Conservation (phyloP, 2,113 vertebrate genomes). For the Chaetops frenatus region DNA sequence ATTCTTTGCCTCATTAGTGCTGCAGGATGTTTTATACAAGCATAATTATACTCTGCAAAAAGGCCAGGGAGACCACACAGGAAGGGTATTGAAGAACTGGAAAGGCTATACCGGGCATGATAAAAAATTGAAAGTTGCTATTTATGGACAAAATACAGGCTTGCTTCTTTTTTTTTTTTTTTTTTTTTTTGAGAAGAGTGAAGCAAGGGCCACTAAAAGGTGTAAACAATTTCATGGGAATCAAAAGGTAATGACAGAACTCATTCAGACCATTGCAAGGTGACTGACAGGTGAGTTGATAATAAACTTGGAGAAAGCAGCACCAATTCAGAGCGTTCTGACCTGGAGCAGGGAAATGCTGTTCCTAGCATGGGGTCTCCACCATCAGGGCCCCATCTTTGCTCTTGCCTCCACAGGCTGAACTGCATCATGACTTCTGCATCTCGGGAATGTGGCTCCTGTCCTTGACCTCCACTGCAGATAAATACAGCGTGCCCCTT, state of each 20-base stretch:
- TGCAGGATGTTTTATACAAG: constrained; percentile 19
- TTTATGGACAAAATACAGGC: neutral
- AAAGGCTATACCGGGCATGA: neutral
- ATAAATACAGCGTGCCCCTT: neutral
- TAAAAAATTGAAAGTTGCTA: neutral
- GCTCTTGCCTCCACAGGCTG: neutral
- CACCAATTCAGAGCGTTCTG: neutral
- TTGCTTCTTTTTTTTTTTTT: neutral
- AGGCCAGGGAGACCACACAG: constrained; percentile 46
- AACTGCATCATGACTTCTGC: neutral
- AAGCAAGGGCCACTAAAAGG: neutral
- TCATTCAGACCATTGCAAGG: neutral
- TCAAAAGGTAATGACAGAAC: neutral
- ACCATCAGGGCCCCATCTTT: neutral
- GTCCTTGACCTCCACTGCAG: neutral
- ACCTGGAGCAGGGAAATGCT: neutral
- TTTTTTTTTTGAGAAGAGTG: neutral
- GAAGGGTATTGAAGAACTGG: constrained; percentile 34
- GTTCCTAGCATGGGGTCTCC: neutral
- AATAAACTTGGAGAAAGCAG: neutral
- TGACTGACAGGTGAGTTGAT: neutral
- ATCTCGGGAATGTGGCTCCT: neutral
- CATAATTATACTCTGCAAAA: constrained; percentile 9
- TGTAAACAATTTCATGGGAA: neutral
- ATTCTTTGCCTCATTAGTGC: constrained; percentile 40